Conservation (phyloP, 2,888 invertebrate species). For the Drosophila ochracea region DNA sequence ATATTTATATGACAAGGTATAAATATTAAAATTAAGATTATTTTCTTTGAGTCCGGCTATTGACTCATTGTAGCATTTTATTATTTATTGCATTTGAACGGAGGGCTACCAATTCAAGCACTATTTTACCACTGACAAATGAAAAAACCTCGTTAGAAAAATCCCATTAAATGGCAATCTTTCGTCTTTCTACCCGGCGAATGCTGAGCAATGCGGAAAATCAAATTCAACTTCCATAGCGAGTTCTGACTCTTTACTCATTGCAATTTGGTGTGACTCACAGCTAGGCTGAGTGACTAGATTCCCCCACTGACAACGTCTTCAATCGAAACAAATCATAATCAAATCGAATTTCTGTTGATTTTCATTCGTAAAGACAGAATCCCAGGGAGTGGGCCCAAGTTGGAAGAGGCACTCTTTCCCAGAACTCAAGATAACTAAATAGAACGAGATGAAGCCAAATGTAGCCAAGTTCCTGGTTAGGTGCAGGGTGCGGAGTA, state of each 20-base stretch:
- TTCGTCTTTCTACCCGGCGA: conserved; percentile 20
- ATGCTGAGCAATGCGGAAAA: conserved; percentile 69
- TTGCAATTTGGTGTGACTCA: conserved; percentile 49
- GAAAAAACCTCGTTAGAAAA: conserved; percentile 46
- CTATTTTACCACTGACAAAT: background rate
- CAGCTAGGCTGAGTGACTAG: conserved; percentile 4
- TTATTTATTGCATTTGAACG: background rate
- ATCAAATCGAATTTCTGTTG: conserved; percentile 81
- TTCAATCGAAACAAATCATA: conserved; percentile 79
- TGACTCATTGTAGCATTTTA: background rate
- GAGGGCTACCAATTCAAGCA: background rate
- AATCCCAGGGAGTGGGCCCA: conserved; percentile 48
- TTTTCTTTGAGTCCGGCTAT: background rate
- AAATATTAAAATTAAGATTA: background rate
- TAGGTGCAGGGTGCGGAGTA: conserved; percentile 28
- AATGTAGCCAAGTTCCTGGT: conserved; percentile 23
- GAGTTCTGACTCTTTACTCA: conserved; percentile 57
- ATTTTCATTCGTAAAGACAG: conserved; percentile 79
- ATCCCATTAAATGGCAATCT: conserved; percentile 53
- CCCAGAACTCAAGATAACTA: conserved; percentile 48
- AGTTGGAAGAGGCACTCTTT: conserved; percentile 47
- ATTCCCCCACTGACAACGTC: conserved; percentile 14
- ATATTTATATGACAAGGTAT: background rate
- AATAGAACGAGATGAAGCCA: conserved; percentile 9
- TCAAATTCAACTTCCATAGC: conserved; percentile 58